Evolutionary conservation across 2,113 vertebrate genomes (phyloP).

Genomic region (Xenus cinereus): DNA sequence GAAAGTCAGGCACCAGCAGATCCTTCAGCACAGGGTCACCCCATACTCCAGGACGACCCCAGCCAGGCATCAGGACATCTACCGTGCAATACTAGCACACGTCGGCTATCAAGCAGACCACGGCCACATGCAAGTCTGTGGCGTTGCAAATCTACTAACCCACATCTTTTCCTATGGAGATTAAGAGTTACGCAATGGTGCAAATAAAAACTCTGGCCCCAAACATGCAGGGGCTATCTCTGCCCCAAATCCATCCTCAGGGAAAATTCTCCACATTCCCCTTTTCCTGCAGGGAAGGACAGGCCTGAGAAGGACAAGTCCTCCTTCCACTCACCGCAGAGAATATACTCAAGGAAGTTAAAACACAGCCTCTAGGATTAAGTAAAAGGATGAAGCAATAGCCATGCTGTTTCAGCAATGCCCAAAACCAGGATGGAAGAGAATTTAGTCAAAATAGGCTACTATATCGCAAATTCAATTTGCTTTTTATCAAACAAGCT

Average conservation of each 20-base stretch:
- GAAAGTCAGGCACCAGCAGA: conserved; percentile 12
- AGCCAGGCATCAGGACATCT: background rate
- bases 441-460: background rate
- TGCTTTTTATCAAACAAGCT: background rate
- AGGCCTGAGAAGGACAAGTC: background rate
- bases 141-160: background rate
- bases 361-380: background rate
- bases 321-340: background rate
- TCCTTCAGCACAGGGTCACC: background rate
- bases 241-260: background rate
- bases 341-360: background rate
- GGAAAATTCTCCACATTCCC: conserved; percentile 3
- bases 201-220: conserved; percentile 53
- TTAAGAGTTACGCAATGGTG: conserved; percentile 4
- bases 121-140: background rate
- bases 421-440: background rate
- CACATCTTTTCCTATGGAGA: conserved; percentile 3
- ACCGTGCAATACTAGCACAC: background rate
- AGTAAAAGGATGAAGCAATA: background rate
- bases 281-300: background rate
- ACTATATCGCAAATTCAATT: background rate
- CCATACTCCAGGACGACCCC: background rate
- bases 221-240: background rate
- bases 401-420: background rate
- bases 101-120: background rate